Base-by-base conservation (phyloP, 2,888 invertebrate species). In the Elgonia sp. region DNA sequence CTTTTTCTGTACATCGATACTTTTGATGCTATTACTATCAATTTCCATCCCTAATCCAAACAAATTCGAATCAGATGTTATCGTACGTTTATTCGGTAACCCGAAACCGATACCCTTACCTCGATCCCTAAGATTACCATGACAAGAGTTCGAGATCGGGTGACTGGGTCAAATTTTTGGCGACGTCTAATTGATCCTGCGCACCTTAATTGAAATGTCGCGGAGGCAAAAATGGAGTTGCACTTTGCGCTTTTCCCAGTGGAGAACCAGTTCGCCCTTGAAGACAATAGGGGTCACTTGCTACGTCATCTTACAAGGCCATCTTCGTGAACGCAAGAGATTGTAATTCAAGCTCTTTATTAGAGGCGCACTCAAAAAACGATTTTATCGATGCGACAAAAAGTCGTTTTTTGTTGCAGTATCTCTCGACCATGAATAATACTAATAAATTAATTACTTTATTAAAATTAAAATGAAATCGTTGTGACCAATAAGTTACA, bases 291-390 rank as follows among this genome's bases (percentile, higher is more conserved):
- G 92, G 91, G 89, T 93, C 93, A 93, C 91, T 93, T 91, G 90
- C 89, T 81, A 88, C 89, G 89, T 91, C 92, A 93, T 93, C 92
- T 92, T 87, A 90, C 93, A 93, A 94, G 94, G 94, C 91, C 93
- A 93, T 93, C 93, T 91, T 83, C 73, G 55, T 81, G 72, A 81
- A 88, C 83, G 60, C 87, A 83, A 77, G 82, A 88, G 86, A 87
- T 89, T 90, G 91, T 92, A 91, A 91, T 91, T 92, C 92, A 92
- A 92, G 91, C 90, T 91, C 91, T 93, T 93, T 93, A 93, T 93
- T 92, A 92, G 89, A 84, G 88, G 21, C 81, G 76, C 57, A 62
- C 20, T 72, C n/a, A 72, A 81, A 76, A 82, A 86, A 81, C 60
- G 67, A 75, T 82, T 76, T 70, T 70, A 63, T 84, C 84, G 88